Base-by-base conservation (phyloP, 2,888 invertebrate genomes). In the Philhelius pedissequus region DNA sequence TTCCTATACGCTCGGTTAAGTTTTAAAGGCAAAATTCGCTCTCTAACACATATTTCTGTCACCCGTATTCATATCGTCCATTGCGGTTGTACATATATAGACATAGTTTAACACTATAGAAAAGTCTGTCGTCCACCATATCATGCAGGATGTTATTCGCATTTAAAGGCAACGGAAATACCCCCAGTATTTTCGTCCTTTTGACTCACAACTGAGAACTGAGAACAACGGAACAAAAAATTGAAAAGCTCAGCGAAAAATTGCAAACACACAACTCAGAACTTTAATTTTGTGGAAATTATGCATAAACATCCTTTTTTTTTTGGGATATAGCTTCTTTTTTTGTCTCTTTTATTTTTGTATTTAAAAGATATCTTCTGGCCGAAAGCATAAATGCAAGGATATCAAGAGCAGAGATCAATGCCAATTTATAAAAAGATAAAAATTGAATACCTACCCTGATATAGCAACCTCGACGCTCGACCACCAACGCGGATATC, bases 261-360 rank as follows among this genome's bases (percentile, higher is more conserved):
- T 38, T 64, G 56, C 79, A 78, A 74, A 74, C 73, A 79, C 79
- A 83, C 79, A 83, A 79, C 64, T 83, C 74, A 78, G 74, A 70
- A 70, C 79, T 83, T 83, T 83, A 83, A 83, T 78, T 83, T 79
- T 74, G 74, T 79, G 74, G 83, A 83, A 83, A 83, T 83, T 83
- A 83, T 83, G 83, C 83, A 83, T 79, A 79, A 74, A 83, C 79
- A 79, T 83, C 69, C 74, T 83, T 70, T 83, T 78, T 48, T 25
- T 25, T 48, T 38, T n/a, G 1, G 4, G 4, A 4, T 13, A 4
- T 4, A 13, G 20, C 20, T 43, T 15, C 7, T 40, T 13, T 15
- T 7, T 38, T 38, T 22, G 20, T 38, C n/a, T 35, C 11, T 7
- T 54, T 0, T 54, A 18, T 22, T 32, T n/a, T 40, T 38, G 38